These are phyloP conservation scores for Phrynocephalus versicolor DNA, from an alignment of 2,113 vertebrate genomes.

Conservation along the genomic window DNA sequence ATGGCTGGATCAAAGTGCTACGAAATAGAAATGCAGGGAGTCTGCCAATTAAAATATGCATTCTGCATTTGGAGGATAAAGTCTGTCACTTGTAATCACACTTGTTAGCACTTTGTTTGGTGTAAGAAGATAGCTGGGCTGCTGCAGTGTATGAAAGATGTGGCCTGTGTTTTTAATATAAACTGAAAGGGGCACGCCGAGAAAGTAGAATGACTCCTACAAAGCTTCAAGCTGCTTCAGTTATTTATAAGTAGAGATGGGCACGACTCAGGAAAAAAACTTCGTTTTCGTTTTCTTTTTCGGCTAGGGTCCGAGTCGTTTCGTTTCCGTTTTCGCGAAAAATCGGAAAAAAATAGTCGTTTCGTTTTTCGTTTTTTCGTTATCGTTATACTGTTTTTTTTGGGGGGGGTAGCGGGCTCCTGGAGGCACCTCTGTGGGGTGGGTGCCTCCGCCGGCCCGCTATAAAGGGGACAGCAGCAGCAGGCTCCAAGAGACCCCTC, in stretches of 20 bases:
- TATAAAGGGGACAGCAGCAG: no score
- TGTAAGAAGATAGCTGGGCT: not conserved
- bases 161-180: not conserved
- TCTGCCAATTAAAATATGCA: not conserved
- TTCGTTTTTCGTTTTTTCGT: no score
- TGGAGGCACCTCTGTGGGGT: no score
- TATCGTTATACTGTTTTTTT: no score
- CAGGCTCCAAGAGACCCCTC: no score
- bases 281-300: no score
- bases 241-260: not conserved
- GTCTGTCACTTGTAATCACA: not conserved
- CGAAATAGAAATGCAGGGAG: not conserved
- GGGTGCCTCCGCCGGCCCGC: no score
- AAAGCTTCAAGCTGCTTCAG: not conserved
- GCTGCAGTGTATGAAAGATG: not conserved
- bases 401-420: no score
- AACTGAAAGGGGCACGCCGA: not conserved
- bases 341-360: no score
- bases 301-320: no score
- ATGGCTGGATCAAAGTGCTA: conserved; percentile 5
- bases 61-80: conserved; percentile 14
- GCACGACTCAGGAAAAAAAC: no score
- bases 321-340: no score
- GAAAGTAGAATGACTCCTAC: not conserved
- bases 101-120: not conserved